These are phyloP conservation scores for Hymenochirus boettgeri DNA, from an alignment of 2,113 vertebrate genomes.

Conservation along the genomic window DNA sequence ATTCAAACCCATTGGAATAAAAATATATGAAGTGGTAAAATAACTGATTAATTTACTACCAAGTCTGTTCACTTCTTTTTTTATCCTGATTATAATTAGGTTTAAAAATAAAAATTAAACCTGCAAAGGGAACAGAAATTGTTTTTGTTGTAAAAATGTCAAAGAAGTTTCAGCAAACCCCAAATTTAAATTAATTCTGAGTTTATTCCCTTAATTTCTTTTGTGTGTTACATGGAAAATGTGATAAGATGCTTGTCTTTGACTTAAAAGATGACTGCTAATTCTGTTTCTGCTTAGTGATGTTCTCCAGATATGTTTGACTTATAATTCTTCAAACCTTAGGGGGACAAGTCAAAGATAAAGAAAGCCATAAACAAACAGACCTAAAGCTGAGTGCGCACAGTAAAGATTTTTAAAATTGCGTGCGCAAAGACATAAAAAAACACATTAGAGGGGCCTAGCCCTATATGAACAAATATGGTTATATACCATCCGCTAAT, in stretches of 20 bases:
- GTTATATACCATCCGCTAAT: too few relatives aligned
- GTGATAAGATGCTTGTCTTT: constrained; percentile 21
- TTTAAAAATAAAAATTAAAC: constrained; percentile 28
- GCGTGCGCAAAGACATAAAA: too few relatives aligned
- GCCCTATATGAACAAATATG: too few relatives aligned
- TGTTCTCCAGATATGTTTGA: too few relatives aligned
- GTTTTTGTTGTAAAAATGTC: constrained; percentile 13
- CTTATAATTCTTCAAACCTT: too few relatives aligned
- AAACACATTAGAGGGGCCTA: too few relatives aligned
- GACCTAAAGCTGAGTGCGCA: too few relatives aligned
- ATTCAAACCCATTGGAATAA: constrained; percentile 26
- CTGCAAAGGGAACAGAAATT: constrained; percentile 13
- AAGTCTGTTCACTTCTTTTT: not conserved
- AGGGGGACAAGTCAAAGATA: too few relatives aligned
- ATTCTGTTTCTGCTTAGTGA: too few relatives aligned
- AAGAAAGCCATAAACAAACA: too few relatives aligned
- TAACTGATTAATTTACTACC: constrained; percentile 33
- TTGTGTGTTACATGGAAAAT: constrained; percentile 8
- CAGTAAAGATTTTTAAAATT: too few relatives aligned
- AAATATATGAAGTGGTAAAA: constrained; percentile 33
- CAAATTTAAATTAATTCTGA: constrained; percentile 25
- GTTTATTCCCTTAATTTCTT: constrained; percentile 20
- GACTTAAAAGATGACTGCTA: constrained; percentile 8
- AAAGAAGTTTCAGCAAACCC: constrained; percentile 24
- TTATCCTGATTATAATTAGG: constrained; percentile 24